Evolutionary conservation across 2,888 invertebrate species (phyloP).

Genomic region (Andrena camellia): DNA sequence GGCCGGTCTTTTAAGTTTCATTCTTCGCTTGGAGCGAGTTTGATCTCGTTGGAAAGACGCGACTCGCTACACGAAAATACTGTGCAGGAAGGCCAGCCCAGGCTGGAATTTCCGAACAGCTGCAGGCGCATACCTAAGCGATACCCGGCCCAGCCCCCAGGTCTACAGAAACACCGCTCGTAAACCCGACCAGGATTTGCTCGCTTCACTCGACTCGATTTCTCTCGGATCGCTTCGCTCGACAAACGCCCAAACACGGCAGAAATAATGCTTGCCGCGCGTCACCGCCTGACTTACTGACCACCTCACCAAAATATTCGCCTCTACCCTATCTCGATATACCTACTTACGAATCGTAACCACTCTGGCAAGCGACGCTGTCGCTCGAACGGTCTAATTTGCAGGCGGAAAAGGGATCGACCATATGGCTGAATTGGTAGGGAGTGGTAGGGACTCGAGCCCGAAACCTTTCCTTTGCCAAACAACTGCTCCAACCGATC

Average conservation of each 20-base stretch:
- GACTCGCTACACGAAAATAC: constrained; percentile 48
- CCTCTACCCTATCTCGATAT: background rate
- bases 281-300: constrained; percentile 4
- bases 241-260: constrained; percentile 2
- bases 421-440: constrained; percentile 18
- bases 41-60: constrained; percentile 18
- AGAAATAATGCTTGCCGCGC: constrained; percentile 15
- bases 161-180: constrained; percentile 58
- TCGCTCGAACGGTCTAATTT: background rate
- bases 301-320: background rate
- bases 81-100: constrained; percentile 25
- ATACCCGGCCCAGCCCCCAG: constrained; percentile 67
- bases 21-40: no score
- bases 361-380: background rate
- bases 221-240: background rate
- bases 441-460: background rate
- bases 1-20: no score
- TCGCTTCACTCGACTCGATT: constrained; percentile 19
- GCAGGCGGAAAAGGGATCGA: constrained; percentile 14
- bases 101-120: constrained; percentile 68
- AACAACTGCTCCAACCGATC: constrained; percentile 7
- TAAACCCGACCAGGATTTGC: constrained; percentile 57
- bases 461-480: constrained; percentile 13
- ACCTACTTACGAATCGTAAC: background rate
- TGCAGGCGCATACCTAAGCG: constrained; percentile 77